Evolutionary conservation across 2,113 vertebrate species (phyloP), one percentile per base, ranked within the genome.

Genomic region (Clarias macrocephalus): DNA sequence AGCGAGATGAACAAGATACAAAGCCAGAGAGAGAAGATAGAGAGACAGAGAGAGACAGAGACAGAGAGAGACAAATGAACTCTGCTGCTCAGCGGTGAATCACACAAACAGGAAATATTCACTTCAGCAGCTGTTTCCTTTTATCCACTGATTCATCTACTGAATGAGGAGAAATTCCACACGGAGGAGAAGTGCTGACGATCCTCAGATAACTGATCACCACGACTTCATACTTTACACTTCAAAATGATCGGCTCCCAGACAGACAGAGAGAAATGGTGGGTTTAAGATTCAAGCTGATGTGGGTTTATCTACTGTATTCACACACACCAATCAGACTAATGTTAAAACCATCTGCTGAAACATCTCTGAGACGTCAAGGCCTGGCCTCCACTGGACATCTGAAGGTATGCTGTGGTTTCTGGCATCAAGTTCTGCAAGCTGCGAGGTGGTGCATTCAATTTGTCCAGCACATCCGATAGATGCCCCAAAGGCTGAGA

Each of bases 101-200:
- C 91, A 88, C 93, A 88, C 92, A 91, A 89, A 84, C 91, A 94
- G 92, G 93, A 94, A 93, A 93, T 88, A 85, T 88, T 91, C 87
- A 89, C 90, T 92, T 79, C 89, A 88, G 85, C 77, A 2, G 62
- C 77, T 80, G 88, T 89, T 93, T 93, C 88, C 87, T 57, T 68
- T 86, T 68, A 63, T 21, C 33, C n/a, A n/a, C 6, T 59, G 0
- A 30, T 21, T 80, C 54, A 80, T 80, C 54, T 21, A 33, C 28
- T 80, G 16, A 59, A 80, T 15, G 54, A 57, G 8, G 3, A 28
- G 54, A 80, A 30, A 33, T 2, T 80, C 21, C 52, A 11, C 54
- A 30, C n/a, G 11, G 77, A 21, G 54, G 4, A 9, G 76, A 79
- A 30, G 56, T 59, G 54, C 9, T 59, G 76, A 80, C 21, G 77